Base-by-base conservation (phyloP, 2,797 vertebrate species). In the Melanotaenia nigrans region DNA sequence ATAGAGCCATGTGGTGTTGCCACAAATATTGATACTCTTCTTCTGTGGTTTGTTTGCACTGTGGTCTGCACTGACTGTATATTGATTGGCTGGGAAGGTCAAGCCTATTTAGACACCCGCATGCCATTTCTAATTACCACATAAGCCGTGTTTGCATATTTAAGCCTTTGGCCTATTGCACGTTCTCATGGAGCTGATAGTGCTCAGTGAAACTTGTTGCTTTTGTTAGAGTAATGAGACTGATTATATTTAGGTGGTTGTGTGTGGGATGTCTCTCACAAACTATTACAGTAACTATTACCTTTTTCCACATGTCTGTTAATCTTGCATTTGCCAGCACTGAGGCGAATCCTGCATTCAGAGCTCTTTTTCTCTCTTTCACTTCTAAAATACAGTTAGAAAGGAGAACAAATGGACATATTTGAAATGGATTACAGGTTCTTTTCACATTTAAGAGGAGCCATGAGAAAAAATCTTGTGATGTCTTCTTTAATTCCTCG, bases 121-220 rank as follows among this genome's bases (percentile, higher is more conserved):
- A 42, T 75, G 59, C 45, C 38, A n/a, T 59, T 70, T 61, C 47
- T 77, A 74, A 74, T 74, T 62, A 73, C 68, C 40, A 28, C 54
- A 68, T 63, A 68, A 51, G 33, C 64, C 64, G 63, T 69, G 42
- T 76, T 75, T 71, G 32, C 53, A 77, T 66, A 49, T 70, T 62
- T 68, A 51, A 67, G 64, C 60, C 56, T 73, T 60, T 69, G 63
- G 55, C 62, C 57, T 24, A 14, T 22, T 60, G 53, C 62, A 63
- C 16, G 24, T 74, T 55, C 62, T 61, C 36, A 51, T 60, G 60
- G 57, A 35, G 47, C 65, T 45, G 76, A 61, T 77, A 57, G 61
- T 14, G 16, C 61, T 60, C 33, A 33, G 45, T 9, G 9, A 61
- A 65, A 69, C 35, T 22, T n/a, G 14, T 56, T 55, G 61, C 66